Base-by-base conservation (phyloP, 2,888 invertebrate genomes). In the Hydropsyche betteni region DNA sequence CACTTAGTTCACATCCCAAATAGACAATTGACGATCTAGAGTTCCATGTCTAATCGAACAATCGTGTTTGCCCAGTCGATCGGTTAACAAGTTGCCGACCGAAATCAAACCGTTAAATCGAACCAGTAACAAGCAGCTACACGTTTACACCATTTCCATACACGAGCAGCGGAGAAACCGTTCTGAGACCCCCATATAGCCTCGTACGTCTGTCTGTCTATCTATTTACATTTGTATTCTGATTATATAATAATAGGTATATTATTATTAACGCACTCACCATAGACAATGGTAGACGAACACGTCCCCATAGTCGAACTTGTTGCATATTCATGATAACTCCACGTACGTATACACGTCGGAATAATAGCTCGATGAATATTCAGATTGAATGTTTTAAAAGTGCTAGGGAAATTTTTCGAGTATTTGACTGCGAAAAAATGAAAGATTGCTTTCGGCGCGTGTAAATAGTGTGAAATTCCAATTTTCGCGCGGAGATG, bases 301-400 rank as follows among this genome's bases (percentile, higher is more conserved):
- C 64, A 64, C n/a, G 34, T 34, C 34, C 14, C 68, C 64, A 24
- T 50, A 24, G 12, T 14, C 55, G 14, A 36, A 74, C 74, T 74
- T 74, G 74, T 74, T 74, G 74, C 74, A 74, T 74, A 74, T 74
- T 74, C 74, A 74, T 74, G 74, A 74, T n/a, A 36, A 34, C 52
- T 53, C 69, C 7, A 8, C n/a, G 8, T 70, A 34, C 53, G 53
- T 53, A 33, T 33, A 64, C 34, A 24, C 24, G 1, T 53, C 34
- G 53, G 70, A 70, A 53, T 53, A 69, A 69, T 51, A 16, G 64
- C 34, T 36, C 53, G 70, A n/a, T 70, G 70, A 70, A 70, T 70
- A 70, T 70, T 70, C 52, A 70, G 36, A 53, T 36, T 70, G 53
- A 36, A 10, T 34, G 33, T 51, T 69, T 69, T 51, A 10, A 16